Base-by-base conservation (phyloP, 2,797 vertebrate species). In the Syncerus caffer region DNA sequence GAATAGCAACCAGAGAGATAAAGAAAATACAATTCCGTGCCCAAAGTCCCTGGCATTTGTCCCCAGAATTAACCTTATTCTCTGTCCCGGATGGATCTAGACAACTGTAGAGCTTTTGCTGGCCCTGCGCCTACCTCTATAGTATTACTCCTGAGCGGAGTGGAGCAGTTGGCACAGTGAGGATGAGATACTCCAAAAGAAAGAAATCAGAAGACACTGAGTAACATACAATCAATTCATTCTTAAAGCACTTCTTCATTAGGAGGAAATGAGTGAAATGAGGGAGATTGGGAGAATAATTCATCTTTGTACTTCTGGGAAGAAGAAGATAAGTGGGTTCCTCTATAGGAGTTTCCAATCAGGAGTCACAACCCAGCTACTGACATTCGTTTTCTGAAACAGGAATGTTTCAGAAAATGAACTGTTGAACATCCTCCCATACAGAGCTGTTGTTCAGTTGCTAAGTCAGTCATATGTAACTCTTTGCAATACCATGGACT, bases 61-160 rank as follows among this genome's bases (percentile, higher is more conserved):
- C 8, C 7, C 0, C 29, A n/a, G 17, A 71, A 58, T 74, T 38
- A 62, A 84, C 8, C 15, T 89, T 62, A 71, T 51, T 78, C 8
- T 62, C 31, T 3, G 15, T n/a, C 23, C 78, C 2, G 29, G 6
- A 60, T 71, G 10, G 11, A 91, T 25, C 16, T 31, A 27, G 31
- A 47, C 1, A 47, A 45, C 15, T 60, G 14, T 14, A 80, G 7
- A 31, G 1, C 2, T 89, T 91, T 57, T 29, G 23, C 38, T 50
- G 34, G 2, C n/a, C 14, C 31, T 47, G 11, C 86, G 8, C 12
- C 2, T 38, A 38, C 9, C 8, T 7, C 0, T 38, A 27, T 23
- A 50, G 47, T 0, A 0, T 53, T 55, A n/a, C 3, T 13, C n/a
- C 9, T 51, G 23, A 53, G 4, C 2, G 0, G 38, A 67, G 21